Conservation (phyloP, 2,888 invertebrate genomes). For the Drosophila putrida region DNA sequence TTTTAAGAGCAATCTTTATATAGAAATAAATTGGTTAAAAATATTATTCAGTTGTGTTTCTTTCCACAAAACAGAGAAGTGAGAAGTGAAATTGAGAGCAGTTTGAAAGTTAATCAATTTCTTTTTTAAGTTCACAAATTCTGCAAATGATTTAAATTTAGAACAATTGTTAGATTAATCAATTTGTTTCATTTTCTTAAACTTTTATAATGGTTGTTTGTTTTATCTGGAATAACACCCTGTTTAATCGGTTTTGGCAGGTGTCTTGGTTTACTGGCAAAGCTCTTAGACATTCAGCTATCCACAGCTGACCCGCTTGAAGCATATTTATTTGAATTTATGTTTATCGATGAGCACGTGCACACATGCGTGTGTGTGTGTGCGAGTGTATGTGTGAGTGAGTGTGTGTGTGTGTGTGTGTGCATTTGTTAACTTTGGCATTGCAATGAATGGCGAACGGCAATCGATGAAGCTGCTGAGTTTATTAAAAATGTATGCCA, state of each 20-base stretch:
- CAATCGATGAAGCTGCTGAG: constrained; percentile 22
- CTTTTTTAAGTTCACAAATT: too few species aligned
- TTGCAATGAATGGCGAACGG: constrained; percentile 34
- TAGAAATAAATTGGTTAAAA: too few species aligned
- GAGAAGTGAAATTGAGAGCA: too few species aligned
- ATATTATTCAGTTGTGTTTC: too few species aligned
- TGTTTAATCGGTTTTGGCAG: constrained; percentile 17
- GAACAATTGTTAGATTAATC: too few species aligned
- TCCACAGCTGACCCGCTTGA: constrained; percentile 47
- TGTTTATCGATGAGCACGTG: constrained; percentile 58
- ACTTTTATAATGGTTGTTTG: not conserved
- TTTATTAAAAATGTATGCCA: constrained; percentile 76
- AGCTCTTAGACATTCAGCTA: constrained; percentile 28
- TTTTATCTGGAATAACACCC: constrained; percentile 23
- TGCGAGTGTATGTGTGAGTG: not conserved
- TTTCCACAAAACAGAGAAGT: too few species aligned
- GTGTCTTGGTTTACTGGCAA: constrained; percentile 16
- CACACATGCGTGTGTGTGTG: constrained; percentile 12
- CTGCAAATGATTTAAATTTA: too few species aligned
- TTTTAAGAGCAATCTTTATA: too few species aligned
- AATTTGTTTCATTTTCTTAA: too few species aligned
- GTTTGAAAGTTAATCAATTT: too few species aligned
- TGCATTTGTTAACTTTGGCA: constrained; percentile 40
- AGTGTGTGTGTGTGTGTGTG: constrained; percentile 19
- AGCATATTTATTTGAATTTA: constrained; percentile 44